Evolutionary conservation across 1,140 invertebrate species (phyloP), one percentile per base, ranked within the genome.

Genomic region (Aphis gossypii): DNA sequence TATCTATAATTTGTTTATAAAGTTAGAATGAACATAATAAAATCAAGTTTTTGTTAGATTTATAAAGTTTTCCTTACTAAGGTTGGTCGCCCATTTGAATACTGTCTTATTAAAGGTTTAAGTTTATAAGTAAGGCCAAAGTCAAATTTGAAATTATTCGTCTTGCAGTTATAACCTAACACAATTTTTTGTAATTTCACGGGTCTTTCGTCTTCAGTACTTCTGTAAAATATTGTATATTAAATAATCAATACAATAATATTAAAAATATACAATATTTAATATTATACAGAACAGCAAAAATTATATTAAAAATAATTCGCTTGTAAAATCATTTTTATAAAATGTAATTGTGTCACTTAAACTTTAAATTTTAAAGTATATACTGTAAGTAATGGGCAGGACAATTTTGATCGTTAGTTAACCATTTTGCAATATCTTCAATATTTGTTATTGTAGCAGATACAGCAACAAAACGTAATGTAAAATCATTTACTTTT

Each of bases 381-480:
- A 95, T 94, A 54, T 95, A 96, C 96, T 96, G 96, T 68, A 96
- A 96, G 94, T 95, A 96, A 83, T 95, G 95, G 35, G 95, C 95
- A 7, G 95, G 95, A 92, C 94, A 94, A 21, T 95, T 94, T 76
- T 94, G 94, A 35, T 95, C 95, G 4, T 41, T 87, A n/a, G 96
- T 96, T 3, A 98, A 95, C 97, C 97, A 98, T 82, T 96, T 95
- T 14, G 97, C 96, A 54, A 98, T 96, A 95, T 98, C 98, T 94
- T 97, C 96, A 83, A 97, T 96, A 95, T 98, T 98, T 76, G 97
- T 96, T 94, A 98, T 96, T 1, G 97, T 98, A 9, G 97, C 97
- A 38, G 97, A 98, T 2, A 97, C 96, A 44, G 97, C 97, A 6
- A 98, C 95, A 94, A 98, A 97, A 94, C 97, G 95, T n/a, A 97